phyloP scores from a whole-genome alignment of 2,113 vertebrate species.

The Macrotis lagotis region DNA sequence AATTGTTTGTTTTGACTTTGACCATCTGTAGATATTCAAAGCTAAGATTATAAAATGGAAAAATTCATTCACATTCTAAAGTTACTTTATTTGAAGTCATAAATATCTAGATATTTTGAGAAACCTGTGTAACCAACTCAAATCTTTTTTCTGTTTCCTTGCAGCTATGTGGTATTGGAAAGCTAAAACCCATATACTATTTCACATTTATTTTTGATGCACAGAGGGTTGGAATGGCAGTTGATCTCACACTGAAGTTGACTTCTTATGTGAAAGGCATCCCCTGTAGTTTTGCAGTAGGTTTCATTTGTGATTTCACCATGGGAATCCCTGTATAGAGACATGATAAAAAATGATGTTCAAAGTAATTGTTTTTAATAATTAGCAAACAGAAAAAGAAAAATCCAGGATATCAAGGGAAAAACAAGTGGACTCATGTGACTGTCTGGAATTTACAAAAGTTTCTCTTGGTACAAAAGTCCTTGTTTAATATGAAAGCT shows the following conservation, averaged over 20 bases:
- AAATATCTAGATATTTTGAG: not conserved
- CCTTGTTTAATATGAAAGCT: constrained; percentile 55
- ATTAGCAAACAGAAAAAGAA: not conserved
- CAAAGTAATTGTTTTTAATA: not conserved
- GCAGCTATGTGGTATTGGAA: not conserved
- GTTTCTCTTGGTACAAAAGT: constrained; percentile 29
- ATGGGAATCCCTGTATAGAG: not conserved
- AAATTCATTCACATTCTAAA: not conserved
- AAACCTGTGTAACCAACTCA: not conserved
- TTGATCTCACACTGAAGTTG: not conserved
- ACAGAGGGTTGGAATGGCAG: not conserved
- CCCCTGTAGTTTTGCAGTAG: not conserved
- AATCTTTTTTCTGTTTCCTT: not conserved
- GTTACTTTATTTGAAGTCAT: not conserved
- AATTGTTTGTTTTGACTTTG: not conserved
- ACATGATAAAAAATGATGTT: not conserved
- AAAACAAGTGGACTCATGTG: constrained; percentile 45
- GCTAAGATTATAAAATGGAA: not conserved
- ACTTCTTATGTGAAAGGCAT: not conserved
- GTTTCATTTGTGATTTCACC: not conserved
- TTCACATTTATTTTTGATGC: not conserved
- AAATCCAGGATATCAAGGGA: constrained; percentile 13
- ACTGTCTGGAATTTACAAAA: constrained; percentile 28
- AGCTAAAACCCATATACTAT: not conserved
- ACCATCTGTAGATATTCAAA: not conserved